phyloP scores from a whole-genome alignment of 1,140 invertebrate species.

The Lamellibrachia luymesi region DNA sequence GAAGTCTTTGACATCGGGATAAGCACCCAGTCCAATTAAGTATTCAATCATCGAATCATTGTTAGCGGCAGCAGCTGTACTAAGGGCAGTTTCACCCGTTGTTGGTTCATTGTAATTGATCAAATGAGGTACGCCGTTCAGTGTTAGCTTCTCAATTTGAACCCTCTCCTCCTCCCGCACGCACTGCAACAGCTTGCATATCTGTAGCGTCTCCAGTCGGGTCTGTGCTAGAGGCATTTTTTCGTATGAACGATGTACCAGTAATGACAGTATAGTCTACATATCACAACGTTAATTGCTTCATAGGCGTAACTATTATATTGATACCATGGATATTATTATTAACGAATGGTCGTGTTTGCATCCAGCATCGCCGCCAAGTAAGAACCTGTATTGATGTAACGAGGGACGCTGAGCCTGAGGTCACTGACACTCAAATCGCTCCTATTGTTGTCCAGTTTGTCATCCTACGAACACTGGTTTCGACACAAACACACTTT shows the following conservation, averaged over 20 bases:
- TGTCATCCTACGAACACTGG: not conserved
- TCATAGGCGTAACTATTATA: not conserved
- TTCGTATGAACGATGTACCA: not conserved
- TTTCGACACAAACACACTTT: not conserved
- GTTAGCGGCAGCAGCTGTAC: conserved; percentile 38
- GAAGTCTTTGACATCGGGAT: conserved; percentile 56
- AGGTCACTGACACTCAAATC: not conserved
- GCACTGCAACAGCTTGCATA: conserved; percentile 57
- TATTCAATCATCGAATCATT: conserved; percentile 28
- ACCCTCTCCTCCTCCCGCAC: conserved; percentile 49
- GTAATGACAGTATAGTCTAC: not conserved
- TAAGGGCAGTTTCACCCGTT: conserved; percentile 53
- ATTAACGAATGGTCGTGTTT: not conserved
- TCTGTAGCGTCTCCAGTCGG: conserved; percentile 52
- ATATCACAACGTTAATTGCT: not conserved
- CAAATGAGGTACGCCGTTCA: conserved; percentile 53
- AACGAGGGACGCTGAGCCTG: not conserved
- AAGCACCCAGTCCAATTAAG: conserved; percentile 51
- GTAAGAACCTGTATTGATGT: not conserved
- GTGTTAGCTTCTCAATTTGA: conserved; percentile 52
- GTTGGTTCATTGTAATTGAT: conserved; percentile 56
- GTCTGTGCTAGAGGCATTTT: conserved; percentile 49
- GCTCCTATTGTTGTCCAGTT: not conserved
- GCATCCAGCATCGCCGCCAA: not conserved
- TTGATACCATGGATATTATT: not conserved